Evolutionary conservation across 2,113 vertebrate genomes (phyloP), one percentile per base, ranked within the genome.

Genomic region (Cololabis saira): DNA sequence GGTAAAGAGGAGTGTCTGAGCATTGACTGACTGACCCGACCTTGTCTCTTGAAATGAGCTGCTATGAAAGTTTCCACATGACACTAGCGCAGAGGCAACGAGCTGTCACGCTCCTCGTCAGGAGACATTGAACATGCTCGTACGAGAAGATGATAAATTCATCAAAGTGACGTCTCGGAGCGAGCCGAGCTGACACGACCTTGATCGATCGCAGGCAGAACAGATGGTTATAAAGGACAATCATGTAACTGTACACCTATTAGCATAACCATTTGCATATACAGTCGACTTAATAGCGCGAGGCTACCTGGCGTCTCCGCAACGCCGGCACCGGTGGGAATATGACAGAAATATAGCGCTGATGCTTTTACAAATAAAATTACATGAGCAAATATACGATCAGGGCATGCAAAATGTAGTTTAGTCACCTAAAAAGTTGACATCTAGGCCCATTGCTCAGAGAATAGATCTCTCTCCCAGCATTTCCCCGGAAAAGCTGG

Each of bases 141-240:
- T 72, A 59, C n/a, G 18, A 47, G 63, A 42, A 67, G 69, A 72
- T 89, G 81, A 87, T 86, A 54, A 87, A 89, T 90, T 89, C 79
- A 74, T 93, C 85, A 86, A 71, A 10, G 33, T 30, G 37, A 56
- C 52, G 33, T 84, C 88, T 81, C 75, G 66, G 50, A 61, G 79
- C 17, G 76, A 71, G 78, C 60, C 61, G 70, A 16, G 59, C 64
- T 77, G 84, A 86, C 87, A 56, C 62, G 76, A 90, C 87, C 88
- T 91, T 91, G 86, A 91, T 91, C 82, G 84, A 91, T 89, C 51
- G 54, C 82, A 69, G 74, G 80, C 71, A 60, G 71, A 74, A 53
- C 90, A 93, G 91, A 92, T 92, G 90, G 90, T 84, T 78, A 86
- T 90, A 90, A 90, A 92, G 90, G 82, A 89, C 86, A 63, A 86